phyloP scores from a whole-genome alignment of 2,113 vertebrate species.

The Heloderma charlesbogerti region DNA sequence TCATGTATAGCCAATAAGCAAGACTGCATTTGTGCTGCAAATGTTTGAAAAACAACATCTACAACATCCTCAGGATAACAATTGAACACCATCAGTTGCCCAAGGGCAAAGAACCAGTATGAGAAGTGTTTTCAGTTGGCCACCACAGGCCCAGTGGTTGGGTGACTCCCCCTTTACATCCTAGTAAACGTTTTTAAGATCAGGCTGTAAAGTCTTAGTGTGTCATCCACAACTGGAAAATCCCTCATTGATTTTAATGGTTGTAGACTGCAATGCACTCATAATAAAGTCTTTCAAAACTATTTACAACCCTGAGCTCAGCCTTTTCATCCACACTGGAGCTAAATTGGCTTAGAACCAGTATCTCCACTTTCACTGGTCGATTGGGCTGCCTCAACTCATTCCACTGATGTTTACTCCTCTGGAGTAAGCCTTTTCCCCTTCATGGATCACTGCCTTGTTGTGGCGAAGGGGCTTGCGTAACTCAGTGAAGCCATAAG shows the following conservation, averaged over 20 bases:
- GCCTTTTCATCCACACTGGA: neutral
- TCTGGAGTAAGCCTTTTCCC: neutral
- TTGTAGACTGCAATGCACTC: neutral
- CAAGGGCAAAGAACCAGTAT: no score
- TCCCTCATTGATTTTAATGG: neutral
- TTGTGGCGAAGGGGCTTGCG: no score
- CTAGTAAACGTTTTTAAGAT: neutral
- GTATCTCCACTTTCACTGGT: neutral
- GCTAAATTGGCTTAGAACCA: neutral
- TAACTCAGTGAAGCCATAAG: no score
- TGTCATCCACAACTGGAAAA: neutral
- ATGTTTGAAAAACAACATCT: no score
- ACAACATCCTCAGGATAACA: no score
- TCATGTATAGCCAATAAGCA: neutral
- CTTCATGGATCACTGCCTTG: no score
- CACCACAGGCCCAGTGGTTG: neutral
- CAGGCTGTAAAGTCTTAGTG: neutral
- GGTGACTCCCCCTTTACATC: neutral
- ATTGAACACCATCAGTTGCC: no score
- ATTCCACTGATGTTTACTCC: neutral
- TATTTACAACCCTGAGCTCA: neutral
- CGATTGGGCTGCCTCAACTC: neutral
- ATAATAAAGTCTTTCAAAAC: neutral
- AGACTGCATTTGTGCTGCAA: neutral
- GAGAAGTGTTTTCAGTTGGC: no score